These are phyloP conservation scores for Metridium senile DNA, from an alignment of 92 coral and sea anemone species.

Conservation along the genomic window DNA sequence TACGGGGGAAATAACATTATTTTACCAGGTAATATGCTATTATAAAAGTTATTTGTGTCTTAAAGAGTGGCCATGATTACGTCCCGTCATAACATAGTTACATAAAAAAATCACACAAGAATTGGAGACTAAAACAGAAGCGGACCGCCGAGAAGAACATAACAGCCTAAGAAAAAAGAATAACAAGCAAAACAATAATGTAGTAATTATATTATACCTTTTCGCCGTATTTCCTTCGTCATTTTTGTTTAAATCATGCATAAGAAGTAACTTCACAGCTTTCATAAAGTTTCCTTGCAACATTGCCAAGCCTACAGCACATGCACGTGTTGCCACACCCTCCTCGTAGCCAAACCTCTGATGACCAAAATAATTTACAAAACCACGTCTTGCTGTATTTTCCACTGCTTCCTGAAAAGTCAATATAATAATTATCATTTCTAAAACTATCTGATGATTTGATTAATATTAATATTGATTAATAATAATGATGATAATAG, in stretches of 20 bases:
- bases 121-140: no score
- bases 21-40: neutral
- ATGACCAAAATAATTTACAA: slow-evolving; percentile 76
- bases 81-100: no score
- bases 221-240: slow-evolving; percentile 68
- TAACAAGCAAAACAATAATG: no score
- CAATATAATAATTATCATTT: neutral
- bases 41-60: no score
- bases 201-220: slow-evolving; percentile 43
- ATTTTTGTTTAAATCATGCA: slow-evolving; percentile 52
- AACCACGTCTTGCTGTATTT: slow-evolving; percentile 52
- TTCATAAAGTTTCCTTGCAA: slow-evolving; percentile 70
- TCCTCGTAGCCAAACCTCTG: slow-evolving; percentile 83
- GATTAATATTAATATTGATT: no score
- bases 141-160: no score
- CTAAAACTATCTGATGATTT: neutral
- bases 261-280: slow-evolving; percentile 60
- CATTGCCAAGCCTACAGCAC: slow-evolving; percentile 77
- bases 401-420: slow-evolving; percentile 48
- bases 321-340: slow-evolving; percentile 51
- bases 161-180: no score
- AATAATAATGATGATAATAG: no score
- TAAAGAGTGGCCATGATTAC: no score
- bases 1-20: neutral
- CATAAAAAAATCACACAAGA: no score